Evolutionary conservation across 2,113 vertebrate species (phyloP), one percentile per base, ranked within the genome.

Genomic region (Triplophysa dalaica): DNA sequence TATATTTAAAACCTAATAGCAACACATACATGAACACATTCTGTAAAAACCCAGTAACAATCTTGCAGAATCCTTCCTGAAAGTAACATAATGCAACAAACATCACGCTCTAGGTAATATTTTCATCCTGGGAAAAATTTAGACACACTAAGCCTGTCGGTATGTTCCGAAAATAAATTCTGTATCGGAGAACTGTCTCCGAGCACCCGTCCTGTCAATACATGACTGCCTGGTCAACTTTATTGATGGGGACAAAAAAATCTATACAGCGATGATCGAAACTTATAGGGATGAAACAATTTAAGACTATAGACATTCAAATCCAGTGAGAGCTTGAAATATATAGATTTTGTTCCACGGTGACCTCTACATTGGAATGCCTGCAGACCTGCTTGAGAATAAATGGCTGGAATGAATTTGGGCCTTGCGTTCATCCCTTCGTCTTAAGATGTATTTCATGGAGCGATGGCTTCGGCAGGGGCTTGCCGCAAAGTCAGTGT

Each of bases 171-270:
- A 79, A 81, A 84, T 75, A 70, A 81, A 81, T 84, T 70, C 45
- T 78, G 19, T 68, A 84, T 84, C 80, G 82, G 75, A 84, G 82
- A 84, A 64, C 74, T 81, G 82, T 84, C 82, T 22, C 19, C 2
- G n/a, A 62, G 48, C 60, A 61, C 60, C 66, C 75, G 33, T 70
- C 11, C 81, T 69, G 64, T 69, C 77, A 52, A 29, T 65, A 67
- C 60, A 56, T 81, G 56, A 81, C 79, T 68, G 79, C 78, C 72
- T 80, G 67, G 82, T 84, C 82, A 63, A 77, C 82, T 80, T 81
- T 77, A 74, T 58, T 72, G 62, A 81, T 58, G 75, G 8, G 19
- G 79, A 52, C 56, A 24, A 33, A 63, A 29, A 81, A 81, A 81
- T 81, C 78, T 78, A 77, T 81, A 81, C 50, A 81, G 41, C 68